Base-by-base conservation (phyloP, 2,113 vertebrate species). In the Scytalopus superciliaris region DNA sequence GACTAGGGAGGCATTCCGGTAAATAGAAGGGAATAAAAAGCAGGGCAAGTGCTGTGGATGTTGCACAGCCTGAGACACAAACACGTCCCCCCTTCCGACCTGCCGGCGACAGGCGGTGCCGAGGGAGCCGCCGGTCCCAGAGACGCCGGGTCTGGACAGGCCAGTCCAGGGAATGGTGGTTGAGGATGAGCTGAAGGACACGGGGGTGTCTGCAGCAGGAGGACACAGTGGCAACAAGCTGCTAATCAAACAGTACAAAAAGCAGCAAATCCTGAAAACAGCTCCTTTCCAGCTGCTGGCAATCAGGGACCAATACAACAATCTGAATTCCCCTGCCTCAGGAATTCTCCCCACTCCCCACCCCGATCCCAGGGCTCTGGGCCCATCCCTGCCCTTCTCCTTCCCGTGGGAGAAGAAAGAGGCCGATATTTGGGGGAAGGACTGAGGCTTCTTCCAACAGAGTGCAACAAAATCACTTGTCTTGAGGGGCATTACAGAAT, bases 281-380 rank as follows among this genome's bases (percentile, higher is more conserved):
- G 45, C 40, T 11, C 19, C 7, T 33, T 39, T 24, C 44, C 45
- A n/a, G 37, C 19, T 11, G n/a, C 57, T 53, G 40, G 22, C 13
- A 17, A 15, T 11, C 3, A 50, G 49, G 21, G 10, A 53, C 5
- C 31, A 15, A 15, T 3, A 39, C 0, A 2, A 22, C 39, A 19
- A 25, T 3, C n/a, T 12, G 28, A 66, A 12, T 14, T 49, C 55
- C 42, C 0, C 1, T 8, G 6, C 1, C 30, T 16, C 7, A 9
- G 42, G 21, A n/a, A 35, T 9, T 37, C 24, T 55, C 37, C 35
- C 53, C 31, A 6, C 35, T 14, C 11, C 40, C 19, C 18, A 6
- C 14, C 12, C 12, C 25, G 47, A 69, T 37, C 47, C 67, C 24
- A 31, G 28, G 39, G 25, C 19, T 14, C 33, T 35, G 57, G 35